Base-by-base conservation (phyloP, 2,113 vertebrate genomes). In the Tretioscincus oriximinensis region DNA sequence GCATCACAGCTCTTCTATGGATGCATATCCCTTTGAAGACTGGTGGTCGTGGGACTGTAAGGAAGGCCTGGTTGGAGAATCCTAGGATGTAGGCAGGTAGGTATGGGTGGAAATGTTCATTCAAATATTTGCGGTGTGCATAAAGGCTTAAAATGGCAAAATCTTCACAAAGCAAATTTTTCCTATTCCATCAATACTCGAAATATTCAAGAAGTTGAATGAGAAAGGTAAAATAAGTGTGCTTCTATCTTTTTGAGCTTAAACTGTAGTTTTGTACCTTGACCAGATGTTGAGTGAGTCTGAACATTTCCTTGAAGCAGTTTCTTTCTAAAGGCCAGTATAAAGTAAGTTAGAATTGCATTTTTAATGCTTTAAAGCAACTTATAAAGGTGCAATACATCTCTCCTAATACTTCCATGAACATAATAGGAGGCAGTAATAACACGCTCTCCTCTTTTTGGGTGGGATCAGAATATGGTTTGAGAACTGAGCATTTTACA, bases 401-500 rank as follows among this genome's bases (percentile, higher is more conserved):
- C 60, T 54, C 51, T 10, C 9, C 2, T 60, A 29, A 61, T 11
- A 31, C 51, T 35, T 11, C 16, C 60, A 41, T 20, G 35, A 31
- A 61, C 21, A 16, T 58, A 61, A 82, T 87, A 78, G 54, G 85
- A 88, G 80, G 70, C 88, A n/a, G 4, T 68, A 45, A 49, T 71
- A 88, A 77, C 72, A 82, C 28, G 77, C 85, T 88, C 75, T 64
- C 16, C 7, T 83, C 77, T 85, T 76, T 81, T 51, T 80, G 88
- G 85, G 77, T 78, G 81, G 83, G 77, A 91, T 77, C 73, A 88
- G 84, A 89, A 88, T 78, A 82, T 85, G 81, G 73, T 86, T 65
- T 86, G 75, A 79, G 88, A 81, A 84, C 89, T 85, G 84, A 89
- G 87, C 84, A 81, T 92, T 90, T 90, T 78, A 92, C 90, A 91